phyloP scores from a whole-genome alignment of 2,888 invertebrate species.

The Acrobasis repandana region DNA sequence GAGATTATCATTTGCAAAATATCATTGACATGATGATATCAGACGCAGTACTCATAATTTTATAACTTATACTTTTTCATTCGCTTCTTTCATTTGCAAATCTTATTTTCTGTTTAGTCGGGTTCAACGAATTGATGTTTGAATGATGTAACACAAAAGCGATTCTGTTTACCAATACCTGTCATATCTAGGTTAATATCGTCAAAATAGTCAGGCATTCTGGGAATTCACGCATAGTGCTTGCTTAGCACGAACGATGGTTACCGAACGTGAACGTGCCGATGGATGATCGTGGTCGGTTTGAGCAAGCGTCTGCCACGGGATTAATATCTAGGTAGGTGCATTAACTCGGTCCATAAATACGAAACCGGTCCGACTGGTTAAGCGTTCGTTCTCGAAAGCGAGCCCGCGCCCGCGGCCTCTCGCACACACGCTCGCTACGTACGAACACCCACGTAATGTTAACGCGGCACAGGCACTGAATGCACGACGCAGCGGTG shows the following conservation, averaged over 20 bases:
- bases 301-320: slow-evolving; percentile 74
- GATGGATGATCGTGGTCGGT: slow-evolving; percentile 57
- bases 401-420: slow-evolving; percentile 74
- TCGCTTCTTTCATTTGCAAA: background rate
- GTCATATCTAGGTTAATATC: slow-evolving; percentile 47
- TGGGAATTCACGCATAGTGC: slow-evolving; percentile 52
- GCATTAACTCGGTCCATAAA: slow-evolving; percentile 80
- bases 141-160: slow-evolving; percentile 33
- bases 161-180: slow-evolving; percentile 33
- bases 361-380: slow-evolving; percentile 79
- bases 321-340: slow-evolving; percentile 78
- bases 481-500: slow-evolving; percentile 72
- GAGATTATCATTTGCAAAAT: too few relatives aligned
- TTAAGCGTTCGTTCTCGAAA: slow-evolving; percentile 82
- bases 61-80: too few relatives aligned
- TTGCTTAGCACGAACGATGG: slow-evolving; percentile 55
- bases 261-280: slow-evolving; percentile 56
- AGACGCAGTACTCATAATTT: too few relatives aligned
- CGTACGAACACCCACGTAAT: slow-evolving; percentile 76
- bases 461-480: slow-evolving; percentile 61
- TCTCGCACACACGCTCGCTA: slow-evolving; percentile 68
- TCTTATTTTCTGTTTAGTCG: background rate
- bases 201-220: slow-evolving; percentile 47
- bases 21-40: too few relatives aligned
- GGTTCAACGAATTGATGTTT: slow-evolving; percentile 6